Evolutionary conservation across 2,113 vertebrate genomes (phyloP).

Genomic region (Dicerorhinus sumatrensis): DNA sequence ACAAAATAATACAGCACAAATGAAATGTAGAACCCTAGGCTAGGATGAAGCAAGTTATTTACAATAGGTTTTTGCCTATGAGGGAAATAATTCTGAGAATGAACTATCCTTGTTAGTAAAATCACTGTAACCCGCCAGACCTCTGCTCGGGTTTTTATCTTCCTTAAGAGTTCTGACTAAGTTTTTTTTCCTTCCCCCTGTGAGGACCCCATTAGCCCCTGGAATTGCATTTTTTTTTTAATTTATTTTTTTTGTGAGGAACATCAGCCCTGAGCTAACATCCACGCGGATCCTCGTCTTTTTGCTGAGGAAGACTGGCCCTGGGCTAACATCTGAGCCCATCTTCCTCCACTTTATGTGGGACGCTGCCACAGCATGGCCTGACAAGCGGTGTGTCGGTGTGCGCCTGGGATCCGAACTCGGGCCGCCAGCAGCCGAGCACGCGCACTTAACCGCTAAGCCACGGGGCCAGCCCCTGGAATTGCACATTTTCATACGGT

Average conservation of each 20-base stretch:
- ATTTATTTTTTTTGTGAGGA: no score
- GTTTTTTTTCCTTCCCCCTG: background rate
- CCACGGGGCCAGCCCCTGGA: background rate
- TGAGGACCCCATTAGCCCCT: background rate
- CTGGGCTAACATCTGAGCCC: no score
- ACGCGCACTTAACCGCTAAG: no score
- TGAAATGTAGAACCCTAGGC: background rate
- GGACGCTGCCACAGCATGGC: no score
- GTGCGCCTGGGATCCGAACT: no score
- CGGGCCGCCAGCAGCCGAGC: no score
- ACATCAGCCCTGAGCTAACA: no score
- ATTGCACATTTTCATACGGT: background rate
- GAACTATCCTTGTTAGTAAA: background rate
- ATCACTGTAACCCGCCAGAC: background rate
- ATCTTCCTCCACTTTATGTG: no score
- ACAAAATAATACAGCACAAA: background rate
- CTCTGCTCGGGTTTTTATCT: background rate
- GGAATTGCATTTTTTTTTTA: background rate
- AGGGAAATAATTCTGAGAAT: conserved; percentile 10
- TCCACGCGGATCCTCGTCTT: no score
- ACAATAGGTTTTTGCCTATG: background rate
- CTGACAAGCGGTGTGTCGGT: no score
- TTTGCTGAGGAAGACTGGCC: no score
- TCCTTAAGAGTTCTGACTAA: background rate
- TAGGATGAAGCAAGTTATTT: conserved; percentile 4